Evolutionary conservation across 53 echinoderm and acorn worm species (phyloP).

Genomic region (Apostichopus leukothele): DNA sequence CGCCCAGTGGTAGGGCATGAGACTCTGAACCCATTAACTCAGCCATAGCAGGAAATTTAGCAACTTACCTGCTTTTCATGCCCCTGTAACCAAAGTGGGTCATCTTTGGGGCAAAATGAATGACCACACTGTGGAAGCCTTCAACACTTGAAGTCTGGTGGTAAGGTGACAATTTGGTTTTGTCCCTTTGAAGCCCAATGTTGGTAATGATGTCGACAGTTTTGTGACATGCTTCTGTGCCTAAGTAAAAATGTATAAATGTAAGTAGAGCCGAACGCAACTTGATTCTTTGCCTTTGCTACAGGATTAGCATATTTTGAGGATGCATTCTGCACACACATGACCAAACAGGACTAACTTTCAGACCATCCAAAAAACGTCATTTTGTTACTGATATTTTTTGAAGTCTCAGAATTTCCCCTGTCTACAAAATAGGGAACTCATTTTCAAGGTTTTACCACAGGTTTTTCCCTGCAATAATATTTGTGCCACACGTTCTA

Average conservation of each 20-base stretch:
- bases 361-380: background rate
- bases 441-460: too few relatives aligned
- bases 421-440: too few relatives aligned
- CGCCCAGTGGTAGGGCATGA: too few relatives aligned
- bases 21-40: too few relatives aligned
- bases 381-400: background rate
- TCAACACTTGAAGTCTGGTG: constrained; percentile 60
- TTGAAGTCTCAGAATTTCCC: too few relatives aligned
- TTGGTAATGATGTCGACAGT: constrained; percentile 34
- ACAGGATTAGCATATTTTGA: background rate
- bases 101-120: constrained; percentile 50
- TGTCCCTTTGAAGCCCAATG: constrained; percentile 44
- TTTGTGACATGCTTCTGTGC: constrained; percentile 57
- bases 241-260: background rate
- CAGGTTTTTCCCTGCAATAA: background rate
- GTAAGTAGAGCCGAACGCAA: too few relatives aligned
- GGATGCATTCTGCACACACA: background rate
- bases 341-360: background rate
- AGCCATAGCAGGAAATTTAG: too few relatives aligned
- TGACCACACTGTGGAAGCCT: constrained; percentile 58
- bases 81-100: constrained; percentile 31
- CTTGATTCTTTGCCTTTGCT: too few relatives aligned
- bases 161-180: constrained; percentile 57
- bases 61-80: constrained; percentile 26
- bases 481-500: too few relatives aligned